Evolutionary conservation across 2,113 vertebrate genomes (phyloP), one percentile per base, ranked within the genome.

Genomic region (Lethenteron camtschaticum): DNA sequence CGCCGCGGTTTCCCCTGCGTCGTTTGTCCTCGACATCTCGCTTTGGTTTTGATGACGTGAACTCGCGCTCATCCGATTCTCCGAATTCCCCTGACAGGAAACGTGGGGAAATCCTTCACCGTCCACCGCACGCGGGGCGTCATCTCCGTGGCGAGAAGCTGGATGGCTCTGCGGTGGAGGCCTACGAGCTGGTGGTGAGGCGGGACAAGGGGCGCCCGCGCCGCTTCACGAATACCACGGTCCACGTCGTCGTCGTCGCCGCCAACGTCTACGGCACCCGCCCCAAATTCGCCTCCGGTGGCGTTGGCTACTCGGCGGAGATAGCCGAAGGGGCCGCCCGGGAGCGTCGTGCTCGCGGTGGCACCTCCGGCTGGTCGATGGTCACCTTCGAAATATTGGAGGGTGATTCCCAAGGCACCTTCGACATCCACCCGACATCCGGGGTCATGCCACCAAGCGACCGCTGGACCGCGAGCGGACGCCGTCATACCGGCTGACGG

Each of bases 61-160:
- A 24, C 2, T 24, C 24, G 24, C 24, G 24, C 24, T 3, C 24
- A 3, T 24, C 24, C 24, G 24, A 2, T 24, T 3, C 24, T 24
- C 24, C 24, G 24, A 24, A 24, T 2, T 81, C 81, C 70, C 66
- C 11, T 56, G 68, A 72, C 78, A 99, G 94, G 94, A 55, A 99
- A 96, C 75, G 84, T 83, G 1, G 89, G 85, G 66, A 89, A 85
- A 76, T 81, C 85, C 1, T 99, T 99, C 78, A 83, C 82, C 75
- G 88, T 97, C 1, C 90, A 99, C 74, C 84, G 90, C 9, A 80
- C 90, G 77, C 79, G 95, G 75, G 94, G 94, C 55, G 88, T 91
- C 75, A 85, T 99, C 72, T 83, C 83, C 1, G 76, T 99, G 73
- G 79, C 85, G 24, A 24, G 24, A 24, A 24, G 24, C 24, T 24